Evolutionary conservation across 2,888 invertebrate species (phyloP), one percentile per base, ranked within the genome.

Genomic region (Petrolisthes manimaculis): DNA sequence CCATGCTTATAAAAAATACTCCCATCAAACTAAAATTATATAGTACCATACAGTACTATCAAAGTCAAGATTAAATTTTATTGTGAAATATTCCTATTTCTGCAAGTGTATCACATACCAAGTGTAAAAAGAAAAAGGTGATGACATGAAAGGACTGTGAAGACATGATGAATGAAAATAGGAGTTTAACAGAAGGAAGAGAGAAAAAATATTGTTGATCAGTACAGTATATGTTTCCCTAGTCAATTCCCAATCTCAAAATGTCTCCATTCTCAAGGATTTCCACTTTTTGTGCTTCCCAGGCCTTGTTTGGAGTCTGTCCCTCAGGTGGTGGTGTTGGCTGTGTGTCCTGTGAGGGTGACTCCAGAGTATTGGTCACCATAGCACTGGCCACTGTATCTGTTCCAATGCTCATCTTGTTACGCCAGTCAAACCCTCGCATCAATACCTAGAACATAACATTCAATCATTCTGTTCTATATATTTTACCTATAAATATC

Each of bases 361-460:
- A n/a, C 53, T 89, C 85, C 56, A 92, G 91, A 54, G 91, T 89
- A 83, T 92, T 92, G 12, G 91, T 89, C 8, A 92, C 91, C 91
- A 92, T 92, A 14, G 92, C 92, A 81, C 91, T 91, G 1, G 92
- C 92, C 18, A 92, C 90, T 14, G 91, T 77, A 21, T 91, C 91
- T 0, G 91, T 91, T 6, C 91, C 91, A 14, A 92, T 88, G 88
- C 92, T 92, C n/a, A 92, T 87, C 86, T 91, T 91, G 53, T 91
- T 89, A 54, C 91, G 89, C 83, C 90, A 88, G 82, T 92, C 92
- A 82, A 92, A 79, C 1, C 91, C 91, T 85, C 91, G 92, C 2
- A 91, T 83, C 6, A 91, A n/a, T 79, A 89, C 56, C 91, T 91
- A 37, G 37, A 37, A 37, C 37, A 37, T 37, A 37, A 37, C 37